Percentiles rank a stretch among this genome's conserved stretches.
Evolutionary conservation across 2,113 vertebrate species (phyloP).

Genomic region (Arothron firmamentum): DNA sequence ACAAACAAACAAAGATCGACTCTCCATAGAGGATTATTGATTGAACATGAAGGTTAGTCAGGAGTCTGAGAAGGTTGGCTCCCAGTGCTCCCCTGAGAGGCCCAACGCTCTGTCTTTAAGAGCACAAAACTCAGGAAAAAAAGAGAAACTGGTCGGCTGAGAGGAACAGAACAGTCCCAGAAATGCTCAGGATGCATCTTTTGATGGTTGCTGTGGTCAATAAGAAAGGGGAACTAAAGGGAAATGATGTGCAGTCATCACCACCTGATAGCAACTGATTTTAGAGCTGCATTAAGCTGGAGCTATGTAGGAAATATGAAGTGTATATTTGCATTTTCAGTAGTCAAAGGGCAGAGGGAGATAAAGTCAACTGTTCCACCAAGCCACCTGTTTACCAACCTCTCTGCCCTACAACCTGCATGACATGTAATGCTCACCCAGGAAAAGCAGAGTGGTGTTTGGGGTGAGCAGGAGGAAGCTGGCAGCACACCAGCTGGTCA

Average conservation of each 20-base stretch:
- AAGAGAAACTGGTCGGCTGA: constrained; percentile 51
- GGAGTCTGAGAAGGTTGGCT: constrained; percentile 62
- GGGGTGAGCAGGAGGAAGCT: constrained; percentile 59
- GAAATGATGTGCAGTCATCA: not conserved
- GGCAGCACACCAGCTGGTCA: constrained; percentile 68
- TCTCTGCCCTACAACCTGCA: constrained; percentile 57
- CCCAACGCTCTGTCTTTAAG: constrained; percentile 51
- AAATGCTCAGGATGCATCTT: constrained; percentile 29
- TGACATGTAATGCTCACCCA: constrained; percentile 33
- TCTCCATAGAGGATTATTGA: constrained; percentile 65
- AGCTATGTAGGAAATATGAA: not conserved
- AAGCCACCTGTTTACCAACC: constrained; percentile 48
- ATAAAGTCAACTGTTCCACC: constrained; percentile 32
- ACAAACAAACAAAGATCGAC: constrained; percentile 62
- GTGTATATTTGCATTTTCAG: constrained; percentile 12
- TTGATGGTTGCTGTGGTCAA: constrained; percentile 23
- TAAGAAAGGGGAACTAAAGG: not conserved
- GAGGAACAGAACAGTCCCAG: constrained; percentile 27
- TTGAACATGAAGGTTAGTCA: constrained; percentile 72
- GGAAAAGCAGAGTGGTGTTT: constrained; percentile 42
- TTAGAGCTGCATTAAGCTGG: not conserved
- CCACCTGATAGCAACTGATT: not conserved
- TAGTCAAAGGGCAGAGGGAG: not conserved
- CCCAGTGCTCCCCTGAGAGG: constrained; percentile 41
- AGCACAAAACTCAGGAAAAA: constrained; percentile 55